Percentiles rank a stretch among this genome's conserved stretches.
Conservation (phyloP, 2,888 invertebrate genomes). For the Heliconius charithonia region DNA sequence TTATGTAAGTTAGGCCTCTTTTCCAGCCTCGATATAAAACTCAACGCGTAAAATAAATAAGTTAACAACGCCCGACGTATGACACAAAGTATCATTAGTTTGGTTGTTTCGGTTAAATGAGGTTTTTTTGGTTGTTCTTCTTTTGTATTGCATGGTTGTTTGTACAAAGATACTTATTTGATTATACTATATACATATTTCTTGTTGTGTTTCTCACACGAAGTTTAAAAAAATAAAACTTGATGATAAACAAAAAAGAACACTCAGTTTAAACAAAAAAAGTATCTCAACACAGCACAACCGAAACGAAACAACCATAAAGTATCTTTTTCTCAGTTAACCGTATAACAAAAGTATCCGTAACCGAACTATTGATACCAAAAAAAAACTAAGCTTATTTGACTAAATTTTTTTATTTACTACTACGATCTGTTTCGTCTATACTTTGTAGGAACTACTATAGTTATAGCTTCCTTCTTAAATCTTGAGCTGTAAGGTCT, state of each 20-base stretch:
- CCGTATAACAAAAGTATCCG: conserved; percentile 15
- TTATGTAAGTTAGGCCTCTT: conserved; percentile 3
- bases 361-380: conserved; percentile 43
- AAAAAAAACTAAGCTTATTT: conserved; percentile 49
- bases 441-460: conserved; percentile 51
- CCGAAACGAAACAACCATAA: conserved; percentile 8
- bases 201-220: too few species aligned
- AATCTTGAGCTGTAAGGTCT: conserved; percentile 59
- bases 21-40: not conserved
- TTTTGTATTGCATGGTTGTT: not conserved
- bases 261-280: not conserved
- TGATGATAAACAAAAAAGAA: not conserved
- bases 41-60: conserved; percentile 58
- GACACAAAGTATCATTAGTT: conserved; percentile 64
- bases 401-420: conserved; percentile 63
- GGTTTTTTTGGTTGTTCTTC: conserved; percentile 11
- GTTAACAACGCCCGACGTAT: conserved; percentile 64
- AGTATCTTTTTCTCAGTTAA: conserved; percentile 23
- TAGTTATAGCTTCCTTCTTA: conserved; percentile 56
- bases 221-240: too few species aligned
- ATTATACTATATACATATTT: not conserved
- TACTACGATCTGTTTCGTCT: conserved; percentile 63
- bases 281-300: conserved; percentile 1
- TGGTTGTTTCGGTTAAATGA: conserved; percentile 24
- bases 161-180: not conserved